Base-by-base conservation (phyloP, 2,113 vertebrate species). In the Eubucco bourcierii region DNA sequence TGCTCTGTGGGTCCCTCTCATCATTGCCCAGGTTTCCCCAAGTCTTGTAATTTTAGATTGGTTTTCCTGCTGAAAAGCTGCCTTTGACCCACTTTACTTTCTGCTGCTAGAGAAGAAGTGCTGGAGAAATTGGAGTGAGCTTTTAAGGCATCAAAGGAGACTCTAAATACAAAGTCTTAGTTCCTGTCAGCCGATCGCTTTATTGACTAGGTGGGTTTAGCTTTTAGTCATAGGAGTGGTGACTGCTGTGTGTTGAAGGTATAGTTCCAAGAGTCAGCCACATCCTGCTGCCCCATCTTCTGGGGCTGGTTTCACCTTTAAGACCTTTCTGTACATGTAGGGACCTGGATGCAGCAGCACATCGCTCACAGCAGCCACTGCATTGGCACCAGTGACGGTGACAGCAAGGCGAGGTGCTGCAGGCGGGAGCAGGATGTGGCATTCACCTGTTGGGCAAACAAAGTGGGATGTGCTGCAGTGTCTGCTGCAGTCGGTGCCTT, bases 71-170 rank as follows among this genome's bases (percentile, higher is more conserved):
- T 53, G 68, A 67, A 94, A 93, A 80, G 31, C 90, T 96, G 85
- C 88, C 68, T 95, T 91, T 93, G 88, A 91, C 88, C 88, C 80
- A 88, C 39, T 93, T 95, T 92, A 78, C 90, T 76, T 80, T 37
- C 58, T 85, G 53, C 73, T 75, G 76, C 85, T 72, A 5, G 63
- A 86, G 76, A 53, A 91, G 59, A 94, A 93, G 83, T 27, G 83
- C 83, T 72, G 12, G 85, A 88, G 83, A 83, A 94, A 79, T 58
- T 21, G 12, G n/a, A 72, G 46, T 47, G n/a, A 91, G 86, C 77
- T 79, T 91, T 84, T 53, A 72, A 91, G 59, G 65, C 5, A 1
- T 52, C 23, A 52, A 34, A n/a, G 83, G 47, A 80, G 17, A 7
- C n/a, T 53, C 41, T 60, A 52, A 84, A 52, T 37, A 33, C 18